Conservation (phyloP, 2,797 vertebrate species). For the Coluber constrictor region DNA sequence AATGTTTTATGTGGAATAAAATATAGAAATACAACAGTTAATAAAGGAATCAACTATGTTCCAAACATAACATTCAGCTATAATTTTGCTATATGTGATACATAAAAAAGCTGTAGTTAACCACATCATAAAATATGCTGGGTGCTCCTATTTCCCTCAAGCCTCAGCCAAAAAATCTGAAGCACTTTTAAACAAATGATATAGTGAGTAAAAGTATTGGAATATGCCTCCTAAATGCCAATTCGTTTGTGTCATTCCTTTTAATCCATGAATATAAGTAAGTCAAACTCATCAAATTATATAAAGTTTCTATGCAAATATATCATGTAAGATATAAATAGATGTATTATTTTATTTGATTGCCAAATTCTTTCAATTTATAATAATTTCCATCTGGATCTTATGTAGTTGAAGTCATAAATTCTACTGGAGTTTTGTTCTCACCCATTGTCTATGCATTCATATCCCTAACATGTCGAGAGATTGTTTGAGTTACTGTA, state of each 20-base stretch:
- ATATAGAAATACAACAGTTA: slow-evolving; percentile 64
- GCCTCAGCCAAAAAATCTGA: slow-evolving; percentile 53
- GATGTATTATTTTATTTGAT: slow-evolving; percentile 46
- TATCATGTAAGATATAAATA: slow-evolving; percentile 61
- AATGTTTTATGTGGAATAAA: slow-evolving; percentile 63
- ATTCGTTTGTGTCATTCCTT: slow-evolving; percentile 57
- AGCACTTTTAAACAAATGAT: slow-evolving; percentile 61
- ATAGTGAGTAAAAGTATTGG: slow-evolving; percentile 62
- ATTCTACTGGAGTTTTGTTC: slow-evolving; percentile 49
- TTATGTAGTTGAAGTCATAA: slow-evolving; percentile 49
- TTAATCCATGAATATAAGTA: slow-evolving; percentile 59
- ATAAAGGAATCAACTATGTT: slow-evolving; percentile 57
- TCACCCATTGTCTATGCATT: slow-evolving; percentile 47
- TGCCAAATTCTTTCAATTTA: slow-evolving; percentile 60
- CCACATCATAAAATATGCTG: slow-evolving; percentile 54
- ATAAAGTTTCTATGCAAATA: slow-evolving; percentile 55
- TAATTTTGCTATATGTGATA: slow-evolving; percentile 64
- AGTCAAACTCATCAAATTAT: slow-evolving; percentile 62
- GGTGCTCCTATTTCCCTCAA: slow-evolving; percentile 51
- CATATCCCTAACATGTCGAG: slow-evolving; percentile 42
- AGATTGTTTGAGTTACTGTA: neutral
- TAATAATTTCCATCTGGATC: slow-evolving; percentile 65
- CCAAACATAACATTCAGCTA: slow-evolving; percentile 65
- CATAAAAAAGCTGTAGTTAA: slow-evolving; percentile 56
- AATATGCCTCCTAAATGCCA: slow-evolving; percentile 59